A percentile compares a stretch with the other conserved stretches of the same genome.
Conservation (phyloP, 2,888 invertebrate genomes). For the Tetranychus piercei region DNA sequence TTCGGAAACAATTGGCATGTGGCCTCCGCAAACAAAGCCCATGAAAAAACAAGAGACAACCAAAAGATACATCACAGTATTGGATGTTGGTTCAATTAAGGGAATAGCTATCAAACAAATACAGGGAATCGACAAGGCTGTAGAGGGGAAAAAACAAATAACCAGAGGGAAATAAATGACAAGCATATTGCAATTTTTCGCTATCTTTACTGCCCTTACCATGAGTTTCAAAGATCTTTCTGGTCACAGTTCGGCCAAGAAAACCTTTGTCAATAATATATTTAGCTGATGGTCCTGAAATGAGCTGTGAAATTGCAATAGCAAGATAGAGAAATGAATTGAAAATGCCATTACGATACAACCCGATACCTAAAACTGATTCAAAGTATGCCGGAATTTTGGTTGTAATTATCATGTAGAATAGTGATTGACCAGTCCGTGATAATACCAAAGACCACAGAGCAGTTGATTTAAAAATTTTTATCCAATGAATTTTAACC, state of each 20-base stretch:
- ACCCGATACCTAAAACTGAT: neutral
- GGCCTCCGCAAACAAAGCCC: neutral
- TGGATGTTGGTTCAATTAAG: neutral
- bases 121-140: neutral
- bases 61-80: neutral
- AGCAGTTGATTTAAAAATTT: no score
- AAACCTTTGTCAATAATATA: neutral
- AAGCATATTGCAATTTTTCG: neutral
- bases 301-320: neutral
- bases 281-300: neutral
- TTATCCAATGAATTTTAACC: no score
- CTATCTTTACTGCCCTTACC: neutral
- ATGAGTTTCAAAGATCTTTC: constrained; percentile 2
- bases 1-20: neutral
- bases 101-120: neutral
- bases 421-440: no score
- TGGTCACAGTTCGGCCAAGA: neutral
- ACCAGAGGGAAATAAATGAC: neutral
- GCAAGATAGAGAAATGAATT: neutral
- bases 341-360: neutral
- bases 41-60: neutral
- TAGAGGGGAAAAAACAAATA: neutral
- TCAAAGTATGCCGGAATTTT: neutral
- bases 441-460: no score
- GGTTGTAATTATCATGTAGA: neutral